Evolutionary conservation across 2,113 vertebrate species (phyloP).

Genomic region (Protobothrops mucrosquamatus): DNA sequence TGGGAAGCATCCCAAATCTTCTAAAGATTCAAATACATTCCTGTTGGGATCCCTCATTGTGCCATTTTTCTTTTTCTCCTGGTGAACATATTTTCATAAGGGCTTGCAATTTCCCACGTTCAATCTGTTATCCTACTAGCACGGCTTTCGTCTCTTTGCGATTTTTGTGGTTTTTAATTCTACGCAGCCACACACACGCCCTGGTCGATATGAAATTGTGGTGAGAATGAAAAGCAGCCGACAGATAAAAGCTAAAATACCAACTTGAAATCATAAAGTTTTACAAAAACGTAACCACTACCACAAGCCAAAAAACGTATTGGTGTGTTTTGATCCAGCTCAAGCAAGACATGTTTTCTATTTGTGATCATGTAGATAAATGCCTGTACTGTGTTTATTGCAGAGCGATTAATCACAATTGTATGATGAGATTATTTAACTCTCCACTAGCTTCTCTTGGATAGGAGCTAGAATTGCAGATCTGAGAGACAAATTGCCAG

Average conservation of each 20-base stretch:
- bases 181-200: neutral
- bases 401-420: neutral
- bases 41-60: neutral
- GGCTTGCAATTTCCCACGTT: neutral
- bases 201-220: neutral
- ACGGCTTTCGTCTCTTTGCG: rapidly evolving
- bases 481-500: neutral
- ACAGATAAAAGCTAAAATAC: neutral
- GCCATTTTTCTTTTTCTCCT: neutral
- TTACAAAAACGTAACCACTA: neutral
- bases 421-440: neutral
- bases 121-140: neutral
- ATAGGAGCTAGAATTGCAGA: neutral
- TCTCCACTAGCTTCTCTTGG: too few relatives aligned
- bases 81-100: neutral
- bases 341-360: neutral
- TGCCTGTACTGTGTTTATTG: neutral
- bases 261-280: neutral
- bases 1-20: neutral
- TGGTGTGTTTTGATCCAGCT: neutral
- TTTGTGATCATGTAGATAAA: neutral
- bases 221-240: neutral
- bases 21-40: neutral
- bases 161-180: neutral
- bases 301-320: neutral